Conservation (phyloP, 1,140 invertebrate genomes). For the Metopolophium dirhodum region DNA sequence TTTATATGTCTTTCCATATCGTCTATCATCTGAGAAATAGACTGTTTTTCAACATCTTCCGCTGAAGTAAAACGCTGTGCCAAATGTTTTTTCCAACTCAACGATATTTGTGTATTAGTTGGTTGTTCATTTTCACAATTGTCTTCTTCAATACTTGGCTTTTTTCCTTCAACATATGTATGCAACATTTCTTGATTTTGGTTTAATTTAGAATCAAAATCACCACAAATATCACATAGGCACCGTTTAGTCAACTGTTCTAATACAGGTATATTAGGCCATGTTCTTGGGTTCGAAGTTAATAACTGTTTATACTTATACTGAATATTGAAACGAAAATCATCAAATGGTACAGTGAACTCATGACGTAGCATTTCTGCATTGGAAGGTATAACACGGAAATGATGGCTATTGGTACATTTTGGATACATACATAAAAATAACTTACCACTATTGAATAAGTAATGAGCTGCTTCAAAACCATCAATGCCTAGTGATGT, state of each 20-base stretch:
- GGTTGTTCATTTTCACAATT: constrained; percentile 32
- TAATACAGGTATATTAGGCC: constrained; percentile 36
- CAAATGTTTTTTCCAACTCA: constrained; percentile 44
- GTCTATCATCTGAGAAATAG: constrained; percentile 40
- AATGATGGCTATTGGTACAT: constrained; percentile 37
- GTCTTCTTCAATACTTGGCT: constrained; percentile 27
- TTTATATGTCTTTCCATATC: constrained; percentile 44
- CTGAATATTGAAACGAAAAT: constrained; percentile 49
- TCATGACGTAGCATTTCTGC: constrained; percentile 39
- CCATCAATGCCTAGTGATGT: neutral
- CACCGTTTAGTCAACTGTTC: constrained; percentile 38
- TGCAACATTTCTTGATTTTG: constrained; percentile 35
- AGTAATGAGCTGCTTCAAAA: constrained; percentile 11
- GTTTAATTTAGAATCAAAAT: constrained; percentile 47
- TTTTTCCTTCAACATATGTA: constrained; percentile 42
- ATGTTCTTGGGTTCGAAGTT: constrained; percentile 38
- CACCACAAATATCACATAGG: constrained; percentile 35
- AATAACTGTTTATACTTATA: constrained; percentile 48
- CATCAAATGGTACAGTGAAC: constrained; percentile 50
- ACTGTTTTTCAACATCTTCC: constrained; percentile 42
- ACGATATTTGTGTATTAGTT: neutral
- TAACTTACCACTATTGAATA: constrained; percentile 47
- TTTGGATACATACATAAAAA: constrained; percentile 47
- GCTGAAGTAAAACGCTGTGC: constrained; percentile 37
- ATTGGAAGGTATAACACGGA: constrained; percentile 12